Conservation (phyloP, 2,888 invertebrate species). For the Cordylochernes scorpioides region DNA sequence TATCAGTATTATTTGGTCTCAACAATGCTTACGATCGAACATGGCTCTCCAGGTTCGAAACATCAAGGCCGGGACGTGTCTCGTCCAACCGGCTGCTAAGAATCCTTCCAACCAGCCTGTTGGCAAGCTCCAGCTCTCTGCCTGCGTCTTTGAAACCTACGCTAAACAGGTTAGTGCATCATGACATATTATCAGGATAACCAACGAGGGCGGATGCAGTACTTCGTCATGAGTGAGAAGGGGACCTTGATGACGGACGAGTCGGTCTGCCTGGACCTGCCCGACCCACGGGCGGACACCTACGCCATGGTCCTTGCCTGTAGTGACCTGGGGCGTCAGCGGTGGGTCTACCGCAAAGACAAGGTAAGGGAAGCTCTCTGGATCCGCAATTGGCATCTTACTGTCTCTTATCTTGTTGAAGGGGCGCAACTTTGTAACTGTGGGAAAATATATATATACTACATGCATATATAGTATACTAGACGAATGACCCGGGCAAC, state of each 20-base stretch:
- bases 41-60: slow-evolving; percentile 30
- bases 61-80: slow-evolving; percentile 29
- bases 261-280: slow-evolving; percentile 52
- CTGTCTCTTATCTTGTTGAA: too few relatives aligned
- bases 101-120: slow-evolving; percentile 36
- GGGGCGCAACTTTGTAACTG: slow-evolving; percentile 8
- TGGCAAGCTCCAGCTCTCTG: slow-evolving; percentile 37
- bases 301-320: slow-evolving; percentile 42
- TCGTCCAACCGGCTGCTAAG: slow-evolving; percentile 33
- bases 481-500: too few relatives aligned
- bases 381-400: too few relatives aligned
- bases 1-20: too few relatives aligned
- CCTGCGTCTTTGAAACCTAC: slow-evolving; percentile 30
- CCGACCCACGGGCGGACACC: slow-evolving; percentile 25
- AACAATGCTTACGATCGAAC: too few relatives aligned
- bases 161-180: slow-evolving; percentile 32
- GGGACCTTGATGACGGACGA: slow-evolving; percentile 61
- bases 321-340: slow-evolving; percentile 35
- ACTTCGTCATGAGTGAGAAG: slow-evolving; percentile 13
- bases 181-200: neutral
- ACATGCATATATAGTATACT: too few relatives aligned
- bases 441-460: neutral
- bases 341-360: slow-evolving; percentile 44
- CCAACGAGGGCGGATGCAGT: slow-evolving; percentile 14
- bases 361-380: too few relatives aligned